phyloP scores from a whole-genome alignment of 2,797 vertebrate genomes.

The Morelia viridis region DNA sequence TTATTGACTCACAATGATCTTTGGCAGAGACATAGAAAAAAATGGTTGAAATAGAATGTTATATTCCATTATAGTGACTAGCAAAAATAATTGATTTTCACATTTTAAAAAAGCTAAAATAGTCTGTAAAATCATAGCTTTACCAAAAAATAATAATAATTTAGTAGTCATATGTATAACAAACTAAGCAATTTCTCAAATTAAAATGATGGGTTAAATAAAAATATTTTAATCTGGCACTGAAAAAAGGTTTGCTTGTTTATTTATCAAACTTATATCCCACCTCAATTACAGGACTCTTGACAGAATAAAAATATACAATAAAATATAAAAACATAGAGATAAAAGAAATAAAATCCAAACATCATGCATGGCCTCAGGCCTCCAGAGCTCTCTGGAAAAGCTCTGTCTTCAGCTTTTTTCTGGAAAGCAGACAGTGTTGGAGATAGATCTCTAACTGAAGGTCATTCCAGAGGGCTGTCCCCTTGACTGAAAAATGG shows the following conservation, averaged over 20 bases:
- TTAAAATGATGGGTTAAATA: not conserved
- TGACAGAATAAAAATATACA: not conserved
- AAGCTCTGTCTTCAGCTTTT: not conserved
- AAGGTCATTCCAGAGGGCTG: not conserved
- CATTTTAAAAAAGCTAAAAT: not conserved
- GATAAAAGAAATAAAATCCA: not conserved
- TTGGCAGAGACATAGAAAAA: not conserved
- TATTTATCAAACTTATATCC: not conserved
- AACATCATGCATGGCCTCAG: not conserved
- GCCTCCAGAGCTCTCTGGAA: not conserved
- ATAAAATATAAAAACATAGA: not conserved
- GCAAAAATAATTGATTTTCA: not conserved
- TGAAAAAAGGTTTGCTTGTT: not conserved
- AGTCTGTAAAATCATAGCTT: not conserved
- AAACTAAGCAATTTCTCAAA: not conserved
- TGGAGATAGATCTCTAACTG: not conserved
- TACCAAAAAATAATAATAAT: not conserved
- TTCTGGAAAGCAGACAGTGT: not conserved
- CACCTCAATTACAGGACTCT: not conserved
- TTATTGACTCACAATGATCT: not conserved
- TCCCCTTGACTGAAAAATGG: not conserved
- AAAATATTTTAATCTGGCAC: not conserved
- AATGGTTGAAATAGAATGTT: not conserved
- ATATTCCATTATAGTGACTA: not conserved
- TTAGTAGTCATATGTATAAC: not conserved